Percentiles rank a stretch among this genome's conserved stretches.
Evolutionary conservation across 2,797 vertebrate genomes (phyloP).

Genomic region (Lindbergichthys nudifrons): DNA sequence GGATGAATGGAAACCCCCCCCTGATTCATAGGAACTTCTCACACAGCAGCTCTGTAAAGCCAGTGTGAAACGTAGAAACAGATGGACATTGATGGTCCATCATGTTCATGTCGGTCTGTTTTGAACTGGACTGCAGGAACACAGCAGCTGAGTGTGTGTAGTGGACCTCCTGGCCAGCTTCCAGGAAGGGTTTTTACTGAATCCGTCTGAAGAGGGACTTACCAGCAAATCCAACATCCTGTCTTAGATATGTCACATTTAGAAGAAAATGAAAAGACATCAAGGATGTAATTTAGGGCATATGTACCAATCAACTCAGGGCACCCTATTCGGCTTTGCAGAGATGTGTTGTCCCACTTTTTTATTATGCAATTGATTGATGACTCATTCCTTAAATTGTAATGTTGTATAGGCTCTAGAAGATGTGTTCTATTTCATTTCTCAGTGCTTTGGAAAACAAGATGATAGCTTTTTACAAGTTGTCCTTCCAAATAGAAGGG

Average conservation of each 20-base stretch:
- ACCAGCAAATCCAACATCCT: slow-evolving; percentile 35
- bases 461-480: too few species aligned
- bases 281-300: slow-evolving; percentile 12
- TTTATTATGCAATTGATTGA: not conserved
- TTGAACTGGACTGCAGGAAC: slow-evolving; percentile 45
- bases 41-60: slow-evolving; percentile 61
- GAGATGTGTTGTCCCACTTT: not conserved
- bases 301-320: slow-evolving; percentile 2
- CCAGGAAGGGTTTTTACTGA: slow-evolving; percentile 52
- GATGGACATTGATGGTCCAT: slow-evolving; percentile 67
- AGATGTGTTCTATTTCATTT: too few species aligned
- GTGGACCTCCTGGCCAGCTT: slow-evolving; percentile 47
- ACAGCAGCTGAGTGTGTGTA: slow-evolving; percentile 60
- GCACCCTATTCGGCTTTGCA: not conserved
- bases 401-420: too few species aligned
- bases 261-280: slow-evolving; percentile 7
- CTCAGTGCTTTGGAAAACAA: too few species aligned
- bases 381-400: too few species aligned
- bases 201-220: slow-evolving; percentile 46
- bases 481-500: too few species aligned
- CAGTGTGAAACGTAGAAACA: slow-evolving; percentile 68
- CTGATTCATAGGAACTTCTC: slow-evolving; percentile 27
- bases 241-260: slow-evolving; percentile 21
- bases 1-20: slow-evolving; percentile 49
- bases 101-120: slow-evolving; percentile 24